phyloP scores from a whole-genome alignment of 2,888 invertebrate genomes.

The Baccha elongata region DNA sequence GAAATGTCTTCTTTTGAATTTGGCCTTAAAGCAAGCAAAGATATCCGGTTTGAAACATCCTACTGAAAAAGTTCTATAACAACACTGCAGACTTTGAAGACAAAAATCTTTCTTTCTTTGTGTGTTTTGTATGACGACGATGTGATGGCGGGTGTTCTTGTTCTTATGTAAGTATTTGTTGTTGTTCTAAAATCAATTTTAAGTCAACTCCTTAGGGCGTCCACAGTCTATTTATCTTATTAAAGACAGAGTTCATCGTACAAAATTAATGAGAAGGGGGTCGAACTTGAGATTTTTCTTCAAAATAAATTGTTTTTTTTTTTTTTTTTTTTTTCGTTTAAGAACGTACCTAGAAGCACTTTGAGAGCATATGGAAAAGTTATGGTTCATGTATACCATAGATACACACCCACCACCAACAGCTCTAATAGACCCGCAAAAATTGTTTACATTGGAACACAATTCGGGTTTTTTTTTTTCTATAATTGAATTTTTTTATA shows the following conservation, averaged over 20 bases:
- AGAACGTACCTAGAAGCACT: conserved; percentile 25
- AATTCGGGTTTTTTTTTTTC: conserved; percentile 30
- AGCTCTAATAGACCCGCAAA: conserved; percentile 35
- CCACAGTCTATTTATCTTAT: conserved; percentile 65
- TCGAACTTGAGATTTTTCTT: conserved; percentile 43
- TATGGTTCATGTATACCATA: not conserved
- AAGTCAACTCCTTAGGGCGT: conserved; percentile 50
- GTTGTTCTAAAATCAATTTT: conserved; percentile 56
- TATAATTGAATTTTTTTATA: conserved; percentile 67
- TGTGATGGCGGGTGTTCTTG: not conserved
- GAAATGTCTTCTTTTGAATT: too few species aligned
- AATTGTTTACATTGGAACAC: conserved; percentile 27
- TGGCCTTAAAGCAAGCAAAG: too few species aligned
- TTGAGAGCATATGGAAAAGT: conserved; percentile 40
- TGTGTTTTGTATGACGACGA: not conserved
- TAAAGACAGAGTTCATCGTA: conserved; percentile 49
- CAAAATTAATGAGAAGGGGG: conserved; percentile 61
- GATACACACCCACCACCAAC: not conserved
- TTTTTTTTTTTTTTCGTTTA: conserved; percentile 2
- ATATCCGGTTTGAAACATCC: not conserved
- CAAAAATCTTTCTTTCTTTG: not conserved
- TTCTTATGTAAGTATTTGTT: conserved; percentile 11
- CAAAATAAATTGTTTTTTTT: conserved; percentile 53
- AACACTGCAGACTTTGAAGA: not conserved
- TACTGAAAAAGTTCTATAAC: not conserved